phyloP scores from a whole-genome alignment of 2,797 vertebrate species.

The Cercopithecus diana region DNA sequence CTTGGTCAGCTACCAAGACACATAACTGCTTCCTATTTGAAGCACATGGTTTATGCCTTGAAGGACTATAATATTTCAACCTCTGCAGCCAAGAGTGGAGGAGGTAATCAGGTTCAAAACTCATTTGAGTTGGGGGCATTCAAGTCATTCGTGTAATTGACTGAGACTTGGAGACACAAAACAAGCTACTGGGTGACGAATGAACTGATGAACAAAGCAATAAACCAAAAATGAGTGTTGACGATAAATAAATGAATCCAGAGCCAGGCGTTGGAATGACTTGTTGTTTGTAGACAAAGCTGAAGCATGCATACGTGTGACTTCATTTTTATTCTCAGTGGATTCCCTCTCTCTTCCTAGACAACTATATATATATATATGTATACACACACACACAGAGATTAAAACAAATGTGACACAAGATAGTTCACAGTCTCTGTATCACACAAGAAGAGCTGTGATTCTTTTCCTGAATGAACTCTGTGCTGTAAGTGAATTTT shows the following conservation, averaged over 20 bases:
- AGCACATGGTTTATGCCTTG: not conserved
- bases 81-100: not conserved
- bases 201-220: not conserved
- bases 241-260: not conserved
- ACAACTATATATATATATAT: accelerated
- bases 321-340: not conserved
- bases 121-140: not conserved
- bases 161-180: not conserved
- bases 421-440: not conserved
- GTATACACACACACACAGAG: not conserved
- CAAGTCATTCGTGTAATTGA: not conserved
- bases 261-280: not conserved
- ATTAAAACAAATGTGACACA: not conserved
- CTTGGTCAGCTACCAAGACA: not conserved
- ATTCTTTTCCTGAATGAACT: not conserved
- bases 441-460: not conserved
- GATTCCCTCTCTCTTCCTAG: not conserved
- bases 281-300: not conserved
- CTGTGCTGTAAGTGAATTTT: not conserved
- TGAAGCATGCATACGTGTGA: not conserved
- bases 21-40: not conserved
- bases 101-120: not conserved
- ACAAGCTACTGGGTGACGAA: not conserved
- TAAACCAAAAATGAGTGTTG: not conserved
- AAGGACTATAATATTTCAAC: not conserved